Evolutionary conservation across 1,140 invertebrate species (phyloP).

Genomic region (Pararge aegeria): DNA sequence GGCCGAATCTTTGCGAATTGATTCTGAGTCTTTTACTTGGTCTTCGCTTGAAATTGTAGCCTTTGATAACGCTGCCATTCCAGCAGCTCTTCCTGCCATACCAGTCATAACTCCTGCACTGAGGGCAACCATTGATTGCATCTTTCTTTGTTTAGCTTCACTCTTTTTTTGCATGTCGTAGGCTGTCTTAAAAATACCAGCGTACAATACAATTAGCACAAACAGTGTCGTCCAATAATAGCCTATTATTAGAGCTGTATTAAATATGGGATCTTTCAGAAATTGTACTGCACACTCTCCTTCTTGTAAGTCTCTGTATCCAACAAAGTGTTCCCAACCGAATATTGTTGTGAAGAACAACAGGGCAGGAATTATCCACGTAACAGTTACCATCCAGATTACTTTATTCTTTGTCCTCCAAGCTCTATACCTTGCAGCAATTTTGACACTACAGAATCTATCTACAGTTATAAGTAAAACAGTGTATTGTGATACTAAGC

Average conservation of each 20-base stretch:
- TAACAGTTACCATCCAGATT: conserved; percentile 96
- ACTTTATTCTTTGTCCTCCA: conserved; percentile 98
- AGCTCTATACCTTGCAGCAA: conserved; percentile 97
- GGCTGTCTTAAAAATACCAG: conserved; percentile 98
- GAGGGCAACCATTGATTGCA: conserved; percentile 95
- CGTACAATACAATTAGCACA: conserved; percentile 96
- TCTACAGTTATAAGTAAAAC: conserved; percentile 99
- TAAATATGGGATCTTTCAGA: conserved; percentile 98
- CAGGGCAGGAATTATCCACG: conserved; percentile 98
- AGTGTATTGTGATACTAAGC: conserved; percentile 99
- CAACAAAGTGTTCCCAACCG: conserved; percentile 99
- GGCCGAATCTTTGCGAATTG: conserved; percentile 62
- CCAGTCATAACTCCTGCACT: conserved; percentile 93
- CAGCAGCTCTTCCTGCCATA: conserved; percentile 92
- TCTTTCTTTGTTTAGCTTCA: conserved; percentile 95
- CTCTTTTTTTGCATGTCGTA: conserved; percentile 99
- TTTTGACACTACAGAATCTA: conserved; percentile 99
- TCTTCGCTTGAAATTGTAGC: conserved; percentile 87
- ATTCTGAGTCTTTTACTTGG: conserved; percentile 80
- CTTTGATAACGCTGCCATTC: conserved; percentile 88
- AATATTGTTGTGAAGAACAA: conserved; percentile 99
- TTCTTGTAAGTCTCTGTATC: conserved; percentile 91
- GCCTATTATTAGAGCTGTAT: conserved; percentile 97
- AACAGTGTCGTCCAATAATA: conserved; percentile 99
- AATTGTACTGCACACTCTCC: conserved; percentile 98